Conservation (phyloP, 2,888 invertebrate species). For the Volucella zonaria region DNA sequence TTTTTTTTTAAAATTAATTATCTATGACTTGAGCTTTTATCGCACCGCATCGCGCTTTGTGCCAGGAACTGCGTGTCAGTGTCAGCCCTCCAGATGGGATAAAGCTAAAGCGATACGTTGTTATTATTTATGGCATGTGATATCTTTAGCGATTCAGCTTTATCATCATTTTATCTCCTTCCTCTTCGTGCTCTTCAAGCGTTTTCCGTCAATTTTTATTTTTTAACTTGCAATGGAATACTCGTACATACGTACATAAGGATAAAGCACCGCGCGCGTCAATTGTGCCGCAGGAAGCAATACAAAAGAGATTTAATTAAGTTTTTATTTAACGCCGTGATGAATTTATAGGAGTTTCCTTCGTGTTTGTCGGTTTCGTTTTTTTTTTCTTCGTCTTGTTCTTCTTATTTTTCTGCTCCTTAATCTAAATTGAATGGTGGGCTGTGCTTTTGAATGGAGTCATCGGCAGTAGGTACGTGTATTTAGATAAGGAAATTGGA, state of each 20-base stretch:
- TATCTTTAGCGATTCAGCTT: conserved; percentile 16
- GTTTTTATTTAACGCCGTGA: conserved; percentile 24
- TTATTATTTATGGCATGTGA: conserved; percentile 59
- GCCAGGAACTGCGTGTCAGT: neutral
- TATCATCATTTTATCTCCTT: conserved; percentile 21
- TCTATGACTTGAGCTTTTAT: conserved; percentile 63
- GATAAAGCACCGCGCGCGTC: conserved; percentile 27
- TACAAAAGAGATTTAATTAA: conserved; percentile 44
- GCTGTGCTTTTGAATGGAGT: no score
- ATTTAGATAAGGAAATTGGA: no score
- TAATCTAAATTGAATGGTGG: no score
- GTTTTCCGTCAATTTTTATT: no score
- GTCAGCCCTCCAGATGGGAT: conserved; percentile 38
- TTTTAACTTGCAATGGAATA: no score
- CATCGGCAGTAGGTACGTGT: no score
- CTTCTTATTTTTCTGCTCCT: no score
- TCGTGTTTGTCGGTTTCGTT: no score
- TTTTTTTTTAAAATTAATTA: conserved; percentile 70
- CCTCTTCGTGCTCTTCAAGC: neutral
- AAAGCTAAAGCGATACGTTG: conserved; percentile 22
- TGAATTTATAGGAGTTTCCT: neutral
- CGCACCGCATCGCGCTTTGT: conserved; percentile 13
- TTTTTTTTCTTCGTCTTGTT: no score
- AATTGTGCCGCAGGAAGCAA: conserved; percentile 15
- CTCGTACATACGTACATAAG: neutral